Percentiles rank a stretch among this genome's conserved stretches.
phyloP scores from a whole-genome alignment of 2,888 invertebrate genomes.

The Chloroclystis v-ata region DNA sequence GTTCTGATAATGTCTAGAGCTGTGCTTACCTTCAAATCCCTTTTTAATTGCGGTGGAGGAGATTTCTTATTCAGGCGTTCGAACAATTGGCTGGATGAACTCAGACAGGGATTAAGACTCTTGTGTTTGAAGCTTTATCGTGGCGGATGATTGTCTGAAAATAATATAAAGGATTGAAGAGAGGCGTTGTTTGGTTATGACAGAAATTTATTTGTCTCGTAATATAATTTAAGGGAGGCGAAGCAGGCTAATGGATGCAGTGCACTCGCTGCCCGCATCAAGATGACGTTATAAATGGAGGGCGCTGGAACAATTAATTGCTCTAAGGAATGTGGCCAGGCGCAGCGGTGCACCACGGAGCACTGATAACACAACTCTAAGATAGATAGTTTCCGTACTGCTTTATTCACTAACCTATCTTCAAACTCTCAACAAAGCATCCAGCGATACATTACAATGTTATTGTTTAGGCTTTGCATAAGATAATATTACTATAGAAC shows the following conservation, averaged over 20 bases:
- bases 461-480: too few species aligned
- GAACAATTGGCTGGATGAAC: slow-evolving; percentile 18
- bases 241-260: slow-evolving; percentile 39
- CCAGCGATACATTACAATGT: too few species aligned
- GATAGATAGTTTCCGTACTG: slow-evolving; percentile 41
- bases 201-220: background rate
- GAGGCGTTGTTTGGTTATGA: background rate
- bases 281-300: slow-evolving; percentile 63
- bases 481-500: too few species aligned
- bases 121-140: slow-evolving; percentile 13
- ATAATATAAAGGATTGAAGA: background rate
- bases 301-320: slow-evolving; percentile 59
- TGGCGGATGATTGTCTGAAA: slow-evolving; percentile 8
- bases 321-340: slow-evolving; percentile 57
- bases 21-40: slow-evolving; percentile 30
- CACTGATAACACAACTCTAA: slow-evolving; percentile 56
- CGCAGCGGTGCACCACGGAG: slow-evolving; percentile 56
- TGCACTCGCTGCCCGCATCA: slow-evolving; percentile 45
- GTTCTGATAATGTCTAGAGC: slow-evolving; percentile 39
- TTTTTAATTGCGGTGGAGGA: slow-evolving; percentile 30
- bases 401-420: slow-evolving; percentile 8
- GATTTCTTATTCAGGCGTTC: slow-evolving; percentile 21
- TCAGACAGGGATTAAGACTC: slow-evolving; percentile 14
- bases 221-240: slow-evolving; percentile 31
- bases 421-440: background rate